phyloP scores from a whole-genome alignment of 1,140 invertebrate genomes.

The Chironomus striatipennis region DNA sequence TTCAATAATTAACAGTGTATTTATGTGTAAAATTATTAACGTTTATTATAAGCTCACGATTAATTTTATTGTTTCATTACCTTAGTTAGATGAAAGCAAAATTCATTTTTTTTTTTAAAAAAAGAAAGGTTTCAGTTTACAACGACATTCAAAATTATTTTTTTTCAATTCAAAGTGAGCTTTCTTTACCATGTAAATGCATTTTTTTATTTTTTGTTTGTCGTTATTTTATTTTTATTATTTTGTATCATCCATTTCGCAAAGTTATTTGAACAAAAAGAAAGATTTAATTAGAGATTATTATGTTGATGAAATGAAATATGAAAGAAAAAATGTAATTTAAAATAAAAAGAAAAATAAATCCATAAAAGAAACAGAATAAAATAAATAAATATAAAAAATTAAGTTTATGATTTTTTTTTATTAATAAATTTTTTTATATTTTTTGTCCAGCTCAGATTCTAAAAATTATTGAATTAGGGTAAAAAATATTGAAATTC shows the following conservation, averaged over 20 bases:
- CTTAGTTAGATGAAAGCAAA: too few relatives aligned
- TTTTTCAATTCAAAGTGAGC: not conserved
- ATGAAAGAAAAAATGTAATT: not conserved
- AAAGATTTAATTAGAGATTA: not conserved
- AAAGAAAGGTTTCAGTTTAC: not conserved
- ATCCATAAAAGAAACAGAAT: not conserved
- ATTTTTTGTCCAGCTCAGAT: too few relatives aligned
- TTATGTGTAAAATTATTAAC: slow-evolving; percentile 10
- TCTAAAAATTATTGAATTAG: too few relatives aligned
- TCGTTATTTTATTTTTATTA: slow-evolving; percentile 7
- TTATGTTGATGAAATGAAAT: not conserved
- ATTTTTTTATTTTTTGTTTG: not conserved
- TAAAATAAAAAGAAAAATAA: too few relatives aligned
- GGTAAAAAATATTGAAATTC: too few relatives aligned
- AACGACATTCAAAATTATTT: not conserved
- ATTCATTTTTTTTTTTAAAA: too few relatives aligned
- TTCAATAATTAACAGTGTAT: not conserved
- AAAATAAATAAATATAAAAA: not conserved
- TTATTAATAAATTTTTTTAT: not conserved
- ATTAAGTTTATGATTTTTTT: not conserved
- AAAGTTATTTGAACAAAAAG: not conserved
- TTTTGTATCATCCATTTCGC: not conserved
- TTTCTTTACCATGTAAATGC: not conserved
- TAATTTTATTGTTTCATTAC: not conserved
- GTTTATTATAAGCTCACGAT: not conserved